These are phyloP conservation scores for Apis cerana DNA, from an alignment of 1,140 invertebrate species.

Conservation along the genomic window DNA sequence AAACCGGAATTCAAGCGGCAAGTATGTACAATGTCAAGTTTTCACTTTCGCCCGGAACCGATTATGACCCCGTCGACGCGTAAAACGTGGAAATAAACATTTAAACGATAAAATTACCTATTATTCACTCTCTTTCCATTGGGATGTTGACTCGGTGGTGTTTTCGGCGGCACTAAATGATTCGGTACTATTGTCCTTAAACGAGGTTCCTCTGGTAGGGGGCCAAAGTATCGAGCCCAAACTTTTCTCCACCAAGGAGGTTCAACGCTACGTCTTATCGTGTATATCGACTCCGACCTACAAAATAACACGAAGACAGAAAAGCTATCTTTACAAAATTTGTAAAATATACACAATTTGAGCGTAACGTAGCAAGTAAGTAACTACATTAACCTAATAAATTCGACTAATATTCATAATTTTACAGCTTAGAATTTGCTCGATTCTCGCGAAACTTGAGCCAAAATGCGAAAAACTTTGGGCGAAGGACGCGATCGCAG, in stretches of 20 bases:
- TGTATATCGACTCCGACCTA: conserved; percentile 93
- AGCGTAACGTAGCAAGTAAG: too few relatives aligned
- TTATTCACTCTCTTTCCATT: conserved; percentile 91
- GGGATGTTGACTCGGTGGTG: conserved; percentile 89
- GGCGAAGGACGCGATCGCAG: not conserved
- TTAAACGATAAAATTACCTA: conserved; percentile 68
- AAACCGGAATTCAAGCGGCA: not conserved
- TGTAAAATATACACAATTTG: too few relatives aligned
- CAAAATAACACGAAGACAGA: not conserved
- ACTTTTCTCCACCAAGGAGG: conserved; percentile 86
- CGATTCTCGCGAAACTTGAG: not conserved
- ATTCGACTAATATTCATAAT: too few relatives aligned
- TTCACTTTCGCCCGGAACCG: not conserved
- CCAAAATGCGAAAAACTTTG: not conserved
- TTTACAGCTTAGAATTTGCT: too few relatives aligned
- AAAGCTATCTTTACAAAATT: too few relatives aligned
- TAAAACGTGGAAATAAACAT: not conserved
- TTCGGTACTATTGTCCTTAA: conserved; percentile 90
- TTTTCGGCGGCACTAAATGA: conserved; percentile 90
- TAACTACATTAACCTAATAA: too few relatives aligned
- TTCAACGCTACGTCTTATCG: conserved; percentile 87
- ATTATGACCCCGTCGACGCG: not conserved
- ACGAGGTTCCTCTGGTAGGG: conserved; percentile 85
- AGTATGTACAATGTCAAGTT: not conserved
- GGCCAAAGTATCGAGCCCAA: conserved; percentile 82